Evolutionary conservation across 2,797 vertebrate species (phyloP), one percentile per base, ranked within the genome.

Genomic region (Coregonus ussuriensis): DNA sequence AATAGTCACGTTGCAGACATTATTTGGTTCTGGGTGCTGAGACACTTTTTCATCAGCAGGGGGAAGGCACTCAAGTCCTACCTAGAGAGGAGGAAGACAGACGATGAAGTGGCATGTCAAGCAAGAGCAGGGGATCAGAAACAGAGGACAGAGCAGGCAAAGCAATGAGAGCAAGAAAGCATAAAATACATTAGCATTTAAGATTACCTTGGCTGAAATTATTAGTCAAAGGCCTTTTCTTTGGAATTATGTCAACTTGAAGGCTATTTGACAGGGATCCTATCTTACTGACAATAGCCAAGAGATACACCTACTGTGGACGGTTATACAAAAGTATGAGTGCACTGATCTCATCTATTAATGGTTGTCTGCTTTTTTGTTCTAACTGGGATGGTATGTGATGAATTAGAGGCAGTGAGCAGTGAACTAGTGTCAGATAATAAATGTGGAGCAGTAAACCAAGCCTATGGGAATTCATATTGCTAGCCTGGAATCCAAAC

Each of bases 401-500:
- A 90, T 91, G 89, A 88, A 93, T 92, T 91, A 89, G 79, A 86
- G 85, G 90, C 85, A 89, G 87, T 86, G 86, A 88, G 85, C 85
- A 90, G 88, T 77, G 89, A 88, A 83, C 88, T 78, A 84, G 86
- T 88, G 89, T 91, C 91, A 91, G 91, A 86, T 91, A 91, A 91
- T 91, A 90, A 91, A 93, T 89, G 89, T 89, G 87, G 86, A 73
- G 79, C 84, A 86, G 84, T 84, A 81, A 89, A 89, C 75, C 75
- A 87, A 7, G 18, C 15, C 54, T 18, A n/a, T 59, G 15, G 16
- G 54, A 59, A 59, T 18, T 59, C 54, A 59, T 18, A 56, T 16
- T 56, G 53, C 53, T 56, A 63, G 7, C 3, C 21, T 14, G 1
- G 62, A 65, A 65, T 65, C 13, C 21, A 65, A 65, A 31, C 25